Conservation (phyloP, 2,113 vertebrate genomes). For the Chloropsis cyanopogon region DNA sequence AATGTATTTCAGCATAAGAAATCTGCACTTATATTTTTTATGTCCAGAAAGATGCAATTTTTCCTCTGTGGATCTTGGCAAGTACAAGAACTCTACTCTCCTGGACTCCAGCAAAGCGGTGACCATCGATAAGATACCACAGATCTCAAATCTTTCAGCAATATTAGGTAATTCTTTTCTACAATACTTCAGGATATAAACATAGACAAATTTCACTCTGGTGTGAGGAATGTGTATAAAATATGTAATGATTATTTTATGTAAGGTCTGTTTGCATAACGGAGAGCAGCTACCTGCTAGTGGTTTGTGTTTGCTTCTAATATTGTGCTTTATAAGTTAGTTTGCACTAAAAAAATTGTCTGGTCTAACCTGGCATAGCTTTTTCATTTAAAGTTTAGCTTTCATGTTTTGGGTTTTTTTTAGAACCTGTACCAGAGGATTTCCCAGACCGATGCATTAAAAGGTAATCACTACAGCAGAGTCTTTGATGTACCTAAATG, state of each 20-base stretch:
- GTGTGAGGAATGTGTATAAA: neutral
- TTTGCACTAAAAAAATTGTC: neutral
- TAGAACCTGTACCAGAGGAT: neutral
- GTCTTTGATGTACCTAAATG: neutral
- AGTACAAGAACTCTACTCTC: conserved; percentile 86
- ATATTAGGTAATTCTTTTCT: conserved; percentile 77
- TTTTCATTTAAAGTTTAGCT: neutral
- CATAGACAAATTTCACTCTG: neutral
- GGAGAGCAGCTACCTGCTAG: neutral
- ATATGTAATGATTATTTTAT: neutral
- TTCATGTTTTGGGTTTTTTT: neutral
- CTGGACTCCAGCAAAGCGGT: conserved; percentile 81
- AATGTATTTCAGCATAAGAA: neutral
- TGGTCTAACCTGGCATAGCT: neutral
- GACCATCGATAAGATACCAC: conserved; percentile 68
- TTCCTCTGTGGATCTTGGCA: neutral
- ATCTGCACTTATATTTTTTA: neutral
- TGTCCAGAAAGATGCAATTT: conserved; percentile 28
- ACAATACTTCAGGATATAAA: neutral
- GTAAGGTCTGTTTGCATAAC: neutral
- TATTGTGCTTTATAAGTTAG: neutral
- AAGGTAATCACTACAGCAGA: conserved; percentile 39
- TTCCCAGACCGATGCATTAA: neutral
- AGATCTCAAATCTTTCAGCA: conserved; percentile 78
- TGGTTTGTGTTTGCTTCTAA: neutral